Base-by-base conservation (phyloP, 1,140 invertebrate genomes). In the Sitobion miscanthi region DNA sequence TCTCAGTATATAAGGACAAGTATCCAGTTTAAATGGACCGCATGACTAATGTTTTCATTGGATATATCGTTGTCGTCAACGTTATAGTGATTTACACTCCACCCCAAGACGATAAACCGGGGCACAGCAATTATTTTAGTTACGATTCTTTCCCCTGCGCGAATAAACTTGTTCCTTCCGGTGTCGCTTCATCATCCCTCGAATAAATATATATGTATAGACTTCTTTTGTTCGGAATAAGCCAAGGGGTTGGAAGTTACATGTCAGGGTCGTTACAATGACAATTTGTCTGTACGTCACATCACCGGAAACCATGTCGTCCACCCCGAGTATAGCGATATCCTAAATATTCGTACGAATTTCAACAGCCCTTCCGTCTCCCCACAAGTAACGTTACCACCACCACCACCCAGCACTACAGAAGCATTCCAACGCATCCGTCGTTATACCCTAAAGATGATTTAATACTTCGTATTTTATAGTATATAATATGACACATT, bases 151-250 rank as follows among this genome's bases (percentile, higher is more conserved):
- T 49, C 90, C 90, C 52, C n/a, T 30, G 42, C 69, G 69, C 49
- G 91, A 38, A 93, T 93, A 93, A 93, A 93, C 91, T 93, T 93
- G 82, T 93, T 93, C 91, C 91, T 93, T 93, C 91, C 91, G 91
- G 91, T 85, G 77, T 93, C 77, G 49, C 77, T 85, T 86, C 82
- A 86, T 93, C 91, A 85, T 93, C 45, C 90, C 49, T 92, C 90
- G 57, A 11, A n/a, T 54, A 88, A 21, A 52, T 52, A 54, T 54
- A 54, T 54, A 54, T 83, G 38, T 69, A 90, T 38, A 45, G 45
- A 38, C 35, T 93, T 54, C 82, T 93, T 93, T 93, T 93, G 82
- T 93, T 57, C n/a, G 35, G 82, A 38, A 82, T 38, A 85, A 92
- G 45, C 45, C n/a, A 77, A 91, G 91, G 91, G 91, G 77, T 93